Conservation (phyloP, 2,797 vertebrate genomes). For the Phoeniculus purpureus region DNA sequence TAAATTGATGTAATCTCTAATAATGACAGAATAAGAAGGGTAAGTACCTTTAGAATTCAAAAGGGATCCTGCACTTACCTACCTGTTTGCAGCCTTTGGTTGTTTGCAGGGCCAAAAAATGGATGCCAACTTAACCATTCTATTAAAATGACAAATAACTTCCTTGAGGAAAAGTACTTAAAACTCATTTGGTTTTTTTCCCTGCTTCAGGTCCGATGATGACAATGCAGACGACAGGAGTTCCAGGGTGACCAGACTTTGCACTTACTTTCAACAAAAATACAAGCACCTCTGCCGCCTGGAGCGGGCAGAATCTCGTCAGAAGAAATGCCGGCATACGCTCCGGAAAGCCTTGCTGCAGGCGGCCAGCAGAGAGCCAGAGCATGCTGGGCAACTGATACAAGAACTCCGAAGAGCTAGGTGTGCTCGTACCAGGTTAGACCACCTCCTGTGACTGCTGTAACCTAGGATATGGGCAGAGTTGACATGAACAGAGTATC, state of each 20-base stretch:
- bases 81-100: neutral
- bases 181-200: slow-evolving; percentile 2
- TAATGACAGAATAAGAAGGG: slow-evolving; percentile 28
- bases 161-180: neutral
- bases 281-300: slow-evolving; percentile 98
- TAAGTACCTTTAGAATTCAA: slow-evolving; percentile 18
- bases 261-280: slow-evolving; percentile 97
- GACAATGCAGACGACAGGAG: slow-evolving; percentile 84
- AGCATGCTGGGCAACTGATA: slow-evolving; percentile 89
- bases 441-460: neutral
- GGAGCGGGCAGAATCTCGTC: slow-evolving; percentile 92
- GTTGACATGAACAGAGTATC: neutral
- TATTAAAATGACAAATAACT: neutral
- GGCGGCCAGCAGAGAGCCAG: slow-evolving; percentile 91
- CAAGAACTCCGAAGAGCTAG: slow-evolving; percentile 86
- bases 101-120: neutral
- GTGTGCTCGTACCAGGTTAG: slow-evolving; percentile 82
- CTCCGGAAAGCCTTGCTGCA: slow-evolving; percentile 95
- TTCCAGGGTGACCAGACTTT: slow-evolving; percentile 92
- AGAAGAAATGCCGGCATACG: slow-evolving; percentile 92
- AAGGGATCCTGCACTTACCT: neutral
- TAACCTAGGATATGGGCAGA: neutral
- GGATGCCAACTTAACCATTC: neutral
- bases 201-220: slow-evolving; percentile 82
- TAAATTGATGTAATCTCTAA: slow-evolving; percentile 33